A percentile compares a stretch with the other conserved stretches of the same genome.
Evolutionary conservation across 1,140 invertebrate species (phyloP).

Genomic region (Meloidogyne floridensis): DNA sequence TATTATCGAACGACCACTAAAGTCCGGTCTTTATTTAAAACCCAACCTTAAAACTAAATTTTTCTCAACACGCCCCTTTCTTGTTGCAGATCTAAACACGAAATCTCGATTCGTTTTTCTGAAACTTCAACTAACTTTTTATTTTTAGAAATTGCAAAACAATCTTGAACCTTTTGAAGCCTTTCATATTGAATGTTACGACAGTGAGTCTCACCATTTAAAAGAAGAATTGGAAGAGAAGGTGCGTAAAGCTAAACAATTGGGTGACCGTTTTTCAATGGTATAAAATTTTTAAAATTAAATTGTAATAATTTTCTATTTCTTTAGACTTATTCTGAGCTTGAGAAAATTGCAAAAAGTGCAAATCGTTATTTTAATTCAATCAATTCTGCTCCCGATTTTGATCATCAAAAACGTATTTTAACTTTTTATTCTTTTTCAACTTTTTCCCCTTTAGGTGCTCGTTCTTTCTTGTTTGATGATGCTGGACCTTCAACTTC

Average conservation of each 20-base stretch:
- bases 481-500: not conserved
- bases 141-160: slow-evolving; percentile 9
- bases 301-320: not conserved
- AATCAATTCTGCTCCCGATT: not conserved
- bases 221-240: slow-evolving; percentile 23
- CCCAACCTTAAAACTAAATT: too few relatives aligned
- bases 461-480: not conserved
- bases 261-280: slow-evolving; percentile 17
- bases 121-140: not conserved
- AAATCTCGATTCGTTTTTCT: not conserved
- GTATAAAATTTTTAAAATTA: not conserved
- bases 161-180: not conserved
- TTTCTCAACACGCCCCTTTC: too few relatives aligned
- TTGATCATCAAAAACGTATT: not conserved
- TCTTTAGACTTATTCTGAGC: not conserved
- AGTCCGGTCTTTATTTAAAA: too few relatives aligned
- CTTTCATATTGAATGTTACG: not conserved
- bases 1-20: too few relatives aligned
- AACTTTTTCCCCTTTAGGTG: not conserved
- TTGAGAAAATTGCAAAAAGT: not conserved
- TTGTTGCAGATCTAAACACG: too few relatives aligned
- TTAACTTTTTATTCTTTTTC: not conserved
- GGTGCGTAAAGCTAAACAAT: not conserved
- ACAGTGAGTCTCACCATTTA: not conserved
- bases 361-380: not conserved